phyloP scores from a whole-genome alignment of 2,888 invertebrate genomes.

The Tupiocoris notatus region DNA sequence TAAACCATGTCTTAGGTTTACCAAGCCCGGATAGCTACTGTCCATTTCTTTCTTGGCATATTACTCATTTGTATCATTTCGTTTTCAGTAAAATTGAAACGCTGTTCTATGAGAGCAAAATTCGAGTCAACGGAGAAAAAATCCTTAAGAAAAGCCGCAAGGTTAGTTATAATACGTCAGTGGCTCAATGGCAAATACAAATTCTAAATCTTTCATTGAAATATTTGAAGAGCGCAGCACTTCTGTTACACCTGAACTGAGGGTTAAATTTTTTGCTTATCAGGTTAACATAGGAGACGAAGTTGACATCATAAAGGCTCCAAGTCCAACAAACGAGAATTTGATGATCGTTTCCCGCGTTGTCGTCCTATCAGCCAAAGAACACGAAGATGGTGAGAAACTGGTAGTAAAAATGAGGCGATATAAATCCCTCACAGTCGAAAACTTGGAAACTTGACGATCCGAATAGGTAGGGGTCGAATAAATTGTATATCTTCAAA shows the following conservation, averaged over 20 bases:
- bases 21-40: no score
- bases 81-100: conserved; percentile 73
- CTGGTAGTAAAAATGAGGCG: conserved; percentile 61
- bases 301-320: conserved; percentile 71
- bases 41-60: no score
- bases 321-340: conserved; percentile 65
- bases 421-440: conserved; percentile 69
- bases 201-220: no score
- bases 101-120: conserved; percentile 75
- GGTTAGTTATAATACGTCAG: no score
- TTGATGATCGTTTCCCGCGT: conserved; percentile 69
- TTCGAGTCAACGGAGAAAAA: conserved; percentile 76
- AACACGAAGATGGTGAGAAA: conserved; percentile 57
- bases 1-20: no score
- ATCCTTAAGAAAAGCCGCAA: conserved; percentile 70
- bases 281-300: conserved; percentile 70
- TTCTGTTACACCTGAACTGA: no score
- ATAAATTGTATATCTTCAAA: neutral
- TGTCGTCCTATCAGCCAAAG: conserved; percentile 61
- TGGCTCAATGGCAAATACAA: no score
- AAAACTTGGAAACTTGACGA: conserved; percentile 61
- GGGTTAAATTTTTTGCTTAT: neutral
- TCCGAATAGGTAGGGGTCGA: neutral
- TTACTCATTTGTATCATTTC: conserved; percentile 34
- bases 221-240: no score